Base-by-base conservation (phyloP, 2,797 vertebrate genomes). In the Platalea minor region DNA sequence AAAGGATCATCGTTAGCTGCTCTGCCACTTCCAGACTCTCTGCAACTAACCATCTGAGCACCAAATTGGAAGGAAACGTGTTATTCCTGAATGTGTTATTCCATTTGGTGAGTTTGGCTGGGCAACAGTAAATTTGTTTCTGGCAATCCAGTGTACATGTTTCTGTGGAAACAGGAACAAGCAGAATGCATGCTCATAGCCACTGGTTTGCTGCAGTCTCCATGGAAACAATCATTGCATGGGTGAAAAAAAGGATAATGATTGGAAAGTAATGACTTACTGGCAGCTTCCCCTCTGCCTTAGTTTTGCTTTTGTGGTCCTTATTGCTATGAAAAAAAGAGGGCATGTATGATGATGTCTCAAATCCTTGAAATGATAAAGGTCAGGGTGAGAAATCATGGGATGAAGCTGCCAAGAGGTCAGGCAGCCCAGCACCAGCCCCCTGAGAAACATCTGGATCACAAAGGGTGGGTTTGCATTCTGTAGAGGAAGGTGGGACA, bases 111-210 rank as follows among this genome's bases (percentile, higher is more conserved):
- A 74, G 37, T 75, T 91, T 84, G 39, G 24, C 83, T 94, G 65
- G 67, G 57, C 78, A 89, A 85, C 46, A 63, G 35, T n/a, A 93
- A 74, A 83, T 91, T 89, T 7, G 6, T 95, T 95, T 88, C 78
- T 94, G 84, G 70, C 83, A 92, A 91, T 50, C 51, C 72, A 74
- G 33, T 13, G 26, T 41, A 53, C 16, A 21, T 33, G 94, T 97
- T 96, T 95, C 97, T 96, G 95, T 96, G 95, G 97, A 93, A 97
- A 97, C 94, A n/a, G 59, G 70, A 88, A 87, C 83, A 74, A 77
- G 88, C 76, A 92, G 77, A 95, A 88, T 4, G 18, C 74, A 81
- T 1, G 24, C n/a, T 57, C 3, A 0, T 86, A 85, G 79, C 31
- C 91, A 84, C 75, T 64, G 85, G 67, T 85, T 95, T 95, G 67